phyloP scores from a whole-genome alignment of 2,888 invertebrate genomes.

The Uloborus plumipes region DNA sequence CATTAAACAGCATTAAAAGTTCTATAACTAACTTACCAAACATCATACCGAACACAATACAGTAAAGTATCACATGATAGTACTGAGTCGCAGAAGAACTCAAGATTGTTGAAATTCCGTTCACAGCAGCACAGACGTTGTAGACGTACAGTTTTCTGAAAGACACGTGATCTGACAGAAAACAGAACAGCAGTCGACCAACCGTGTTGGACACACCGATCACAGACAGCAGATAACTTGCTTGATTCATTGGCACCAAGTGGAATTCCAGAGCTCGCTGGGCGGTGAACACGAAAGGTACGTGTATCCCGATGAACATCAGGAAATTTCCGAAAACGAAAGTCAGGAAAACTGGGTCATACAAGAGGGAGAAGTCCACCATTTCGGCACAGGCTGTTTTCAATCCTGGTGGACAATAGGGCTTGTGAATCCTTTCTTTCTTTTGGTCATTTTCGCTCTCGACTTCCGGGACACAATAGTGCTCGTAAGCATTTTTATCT shows the following conservation, averaged over 20 bases:
- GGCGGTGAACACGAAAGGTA: too few species aligned
- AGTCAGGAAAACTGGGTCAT: slow-evolving; percentile 87
- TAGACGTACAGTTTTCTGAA: slow-evolving; percentile 92
- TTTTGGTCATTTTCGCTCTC: too few species aligned
- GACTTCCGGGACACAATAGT: too few species aligned
- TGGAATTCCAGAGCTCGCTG: too few species aligned
- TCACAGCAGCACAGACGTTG: slow-evolving; percentile 86
- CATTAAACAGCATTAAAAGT: too few species aligned
- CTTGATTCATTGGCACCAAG: slow-evolving; percentile 70
- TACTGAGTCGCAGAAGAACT: slow-evolving; percentile 83
- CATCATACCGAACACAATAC: slow-evolving; percentile 87
- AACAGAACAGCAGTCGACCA: slow-evolving; percentile 88
- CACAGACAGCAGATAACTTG: slow-evolving; percentile 81
- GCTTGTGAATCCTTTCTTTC: too few species aligned
- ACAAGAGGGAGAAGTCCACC: slow-evolving; percentile 86
- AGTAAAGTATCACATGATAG: slow-evolving; percentile 81
- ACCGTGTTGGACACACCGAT: slow-evolving; percentile 90
- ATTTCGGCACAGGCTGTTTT: slow-evolving; percentile 75
- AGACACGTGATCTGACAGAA: slow-evolving; percentile 87
- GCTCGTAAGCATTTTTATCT: too few species aligned
- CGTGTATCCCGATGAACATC: slow-evolving; percentile 93
- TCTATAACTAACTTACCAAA: slow-evolving; percentile 75
- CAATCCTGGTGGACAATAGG: too few species aligned
- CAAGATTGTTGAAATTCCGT: slow-evolving; percentile 87
- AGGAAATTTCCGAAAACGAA: slow-evolving; percentile 94